Evolutionary conservation across 2,797 vertebrate species (phyloP).

Genomic region (Alosa sapidissima): DNA sequence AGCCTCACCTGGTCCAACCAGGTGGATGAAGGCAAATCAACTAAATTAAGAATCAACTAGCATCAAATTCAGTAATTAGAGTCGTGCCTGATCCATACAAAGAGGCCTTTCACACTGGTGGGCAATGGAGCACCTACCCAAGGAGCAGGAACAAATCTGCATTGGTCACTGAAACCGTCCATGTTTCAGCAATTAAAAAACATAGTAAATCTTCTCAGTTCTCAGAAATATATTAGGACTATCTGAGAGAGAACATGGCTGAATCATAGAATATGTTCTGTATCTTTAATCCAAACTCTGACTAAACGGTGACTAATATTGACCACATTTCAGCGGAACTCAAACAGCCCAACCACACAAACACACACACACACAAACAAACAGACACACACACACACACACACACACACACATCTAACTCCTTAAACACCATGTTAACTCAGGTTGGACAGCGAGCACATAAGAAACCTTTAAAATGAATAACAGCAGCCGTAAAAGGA

Average conservation of each 20-base stretch:
- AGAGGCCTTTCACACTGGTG: neutral
- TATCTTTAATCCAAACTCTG: neutral
- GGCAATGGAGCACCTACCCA: neutral
- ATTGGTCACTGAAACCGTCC: neutral
- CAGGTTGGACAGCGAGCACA: neutral
- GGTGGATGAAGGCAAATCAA: neutral
- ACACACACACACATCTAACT: neutral
- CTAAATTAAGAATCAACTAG: neutral
- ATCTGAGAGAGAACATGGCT: neutral
- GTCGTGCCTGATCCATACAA: neutral
- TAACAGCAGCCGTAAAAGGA: neutral
- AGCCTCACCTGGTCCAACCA: neutral
- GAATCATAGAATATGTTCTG: neutral
- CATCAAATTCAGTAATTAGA: slow-evolving; percentile 17
- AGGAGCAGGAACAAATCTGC: neutral
- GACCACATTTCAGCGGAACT: neutral
- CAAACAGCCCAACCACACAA: neutral
- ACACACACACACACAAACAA: neutral
- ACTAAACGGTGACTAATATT: neutral
- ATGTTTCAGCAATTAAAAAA: neutral
- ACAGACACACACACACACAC: neutral
- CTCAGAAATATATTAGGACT: neutral
- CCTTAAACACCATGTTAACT: neutral
- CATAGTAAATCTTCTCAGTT: neutral
- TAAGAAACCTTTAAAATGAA: neutral